Conservation (phyloP, 2,113 vertebrate genomes). For the Myrmecophaga tridactyla region DNA sequence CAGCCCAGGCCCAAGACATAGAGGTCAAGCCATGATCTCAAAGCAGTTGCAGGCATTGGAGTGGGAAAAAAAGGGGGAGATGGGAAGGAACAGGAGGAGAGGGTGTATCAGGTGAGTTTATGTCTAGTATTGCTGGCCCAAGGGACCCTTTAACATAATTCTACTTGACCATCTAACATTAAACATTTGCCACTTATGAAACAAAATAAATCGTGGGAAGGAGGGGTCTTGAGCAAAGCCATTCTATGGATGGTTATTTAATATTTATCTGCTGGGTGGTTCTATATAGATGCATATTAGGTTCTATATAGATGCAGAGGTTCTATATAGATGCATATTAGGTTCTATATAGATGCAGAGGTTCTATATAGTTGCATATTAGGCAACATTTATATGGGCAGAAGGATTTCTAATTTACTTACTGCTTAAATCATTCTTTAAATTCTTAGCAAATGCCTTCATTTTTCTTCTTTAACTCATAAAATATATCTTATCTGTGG, state of each 20-base stretch:
- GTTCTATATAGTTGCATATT: neutral
- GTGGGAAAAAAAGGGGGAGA: neutral
- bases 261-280: neutral
- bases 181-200: neutral
- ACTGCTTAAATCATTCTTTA: neutral
- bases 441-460: neutral
- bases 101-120: neutral
- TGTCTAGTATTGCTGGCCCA: neutral
- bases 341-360: neutral
- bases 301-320: neutral
- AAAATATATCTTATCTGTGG: neutral
- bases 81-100: neutral
- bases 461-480: neutral
- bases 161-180: neutral
- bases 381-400: neutral
- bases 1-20: neutral
- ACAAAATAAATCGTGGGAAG: neutral
- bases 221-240: neutral
- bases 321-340: neutral
- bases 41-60: neutral
- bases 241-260: neutral
- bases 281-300: neutral
- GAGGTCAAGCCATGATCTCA: no score
- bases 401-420: neutral
- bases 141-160: neutral